phyloP scores from a whole-genome alignment of 2,888 invertebrate genomes.

The Onthophagus sagittarius region DNA sequence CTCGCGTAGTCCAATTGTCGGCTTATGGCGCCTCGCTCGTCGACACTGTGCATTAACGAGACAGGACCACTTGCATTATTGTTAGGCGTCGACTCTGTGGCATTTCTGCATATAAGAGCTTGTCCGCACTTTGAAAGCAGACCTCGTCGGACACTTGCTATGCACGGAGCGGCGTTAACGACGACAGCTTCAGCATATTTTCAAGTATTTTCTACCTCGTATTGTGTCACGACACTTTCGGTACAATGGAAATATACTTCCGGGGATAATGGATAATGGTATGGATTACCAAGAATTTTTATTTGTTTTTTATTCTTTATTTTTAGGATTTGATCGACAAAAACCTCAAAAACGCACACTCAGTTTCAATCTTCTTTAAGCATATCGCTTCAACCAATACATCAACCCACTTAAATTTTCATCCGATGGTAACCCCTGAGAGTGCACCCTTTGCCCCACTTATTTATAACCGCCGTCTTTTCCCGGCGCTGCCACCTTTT shows the following conservation, averaged over 20 bases:
- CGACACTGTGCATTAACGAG: background rate
- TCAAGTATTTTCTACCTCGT: background rate
- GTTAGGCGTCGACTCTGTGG: background rate
- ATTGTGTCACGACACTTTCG: background rate
- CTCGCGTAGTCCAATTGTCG: background rate
- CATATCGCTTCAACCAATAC: background rate
- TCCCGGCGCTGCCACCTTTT: background rate
- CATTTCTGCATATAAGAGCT: background rate
- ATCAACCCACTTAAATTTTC: background rate
- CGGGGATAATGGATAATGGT: background rate
- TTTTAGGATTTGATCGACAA: background rate
- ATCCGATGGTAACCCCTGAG: background rate
- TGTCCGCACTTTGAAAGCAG: background rate
- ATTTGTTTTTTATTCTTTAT: too few species aligned
- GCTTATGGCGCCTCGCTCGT: background rate
- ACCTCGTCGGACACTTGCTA: background rate
- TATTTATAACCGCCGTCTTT: background rate
- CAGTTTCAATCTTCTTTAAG: background rate
- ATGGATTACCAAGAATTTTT: background rate
- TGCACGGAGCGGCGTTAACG: background rate
- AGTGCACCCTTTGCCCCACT: background rate
- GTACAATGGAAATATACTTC: background rate
- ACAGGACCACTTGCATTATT: background rate
- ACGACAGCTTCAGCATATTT: background rate
- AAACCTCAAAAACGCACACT: background rate